Evolutionary conservation across 2,888 invertebrate genomes (phyloP).

Genomic region (Lithophane ornitopus): DNA sequence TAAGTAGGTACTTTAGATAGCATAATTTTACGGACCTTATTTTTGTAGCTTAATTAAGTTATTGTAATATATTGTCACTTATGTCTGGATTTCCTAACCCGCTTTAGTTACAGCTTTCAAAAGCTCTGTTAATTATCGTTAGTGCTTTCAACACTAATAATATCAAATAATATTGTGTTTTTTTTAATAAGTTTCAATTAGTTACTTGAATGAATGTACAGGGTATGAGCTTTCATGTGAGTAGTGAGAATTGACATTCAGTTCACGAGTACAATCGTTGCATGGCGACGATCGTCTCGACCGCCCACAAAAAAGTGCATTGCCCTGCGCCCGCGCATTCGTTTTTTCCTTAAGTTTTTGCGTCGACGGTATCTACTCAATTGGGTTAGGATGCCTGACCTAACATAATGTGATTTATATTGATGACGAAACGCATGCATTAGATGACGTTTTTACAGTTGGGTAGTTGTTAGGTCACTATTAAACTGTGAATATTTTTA

Average conservation of each 20-base stretch:
- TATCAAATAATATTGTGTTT: too few species aligned
- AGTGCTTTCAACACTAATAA: constrained; percentile 11
- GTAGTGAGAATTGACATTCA: constrained; percentile 80
- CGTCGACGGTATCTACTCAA: constrained; percentile 80
- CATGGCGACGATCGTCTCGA: constrained; percentile 79
- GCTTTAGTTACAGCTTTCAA: not conserved
- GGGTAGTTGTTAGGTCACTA: constrained; percentile 15
- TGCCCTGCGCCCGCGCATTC: constrained; percentile 80
- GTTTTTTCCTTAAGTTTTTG: constrained; percentile 77
- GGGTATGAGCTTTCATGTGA: constrained; percentile 53
- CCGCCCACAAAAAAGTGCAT: constrained; percentile 87
- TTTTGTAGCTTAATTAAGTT: not conserved
- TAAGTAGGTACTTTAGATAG: not conserved
- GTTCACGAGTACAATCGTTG: constrained; percentile 78
- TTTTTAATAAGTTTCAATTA: constrained; percentile 32
- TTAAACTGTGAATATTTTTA: not conserved
- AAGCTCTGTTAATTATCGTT: not conserved
- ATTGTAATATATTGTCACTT: not conserved
- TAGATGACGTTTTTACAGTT: constrained; percentile 56
- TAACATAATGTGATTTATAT: constrained; percentile 87
- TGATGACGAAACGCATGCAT: constrained; percentile 68
- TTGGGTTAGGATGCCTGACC: constrained; percentile 88
- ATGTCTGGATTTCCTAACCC: not conserved
- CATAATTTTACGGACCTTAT: not conserved
- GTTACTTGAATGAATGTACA: not conserved